Evolutionary conservation across 2,797 vertebrate species (phyloP).

Genomic region (Pipistrellus nathusii): DNA sequence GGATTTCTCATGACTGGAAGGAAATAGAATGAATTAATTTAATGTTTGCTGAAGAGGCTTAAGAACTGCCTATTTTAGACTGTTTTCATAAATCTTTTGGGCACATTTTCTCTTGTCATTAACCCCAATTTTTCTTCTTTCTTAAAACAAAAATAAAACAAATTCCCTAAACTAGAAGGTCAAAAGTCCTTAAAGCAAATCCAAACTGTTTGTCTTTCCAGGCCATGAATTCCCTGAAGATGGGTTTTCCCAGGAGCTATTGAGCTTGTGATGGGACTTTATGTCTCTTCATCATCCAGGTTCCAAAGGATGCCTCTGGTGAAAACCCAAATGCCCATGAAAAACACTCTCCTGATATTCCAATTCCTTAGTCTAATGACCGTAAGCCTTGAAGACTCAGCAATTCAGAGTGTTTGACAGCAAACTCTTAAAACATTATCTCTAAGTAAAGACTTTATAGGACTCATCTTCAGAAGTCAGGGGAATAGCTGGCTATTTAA

Average conservation of each 20-base stretch:
- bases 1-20: conserved; percentile 62
- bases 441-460: neutral
- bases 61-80: conserved; percentile 60
- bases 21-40: conserved; percentile 56
- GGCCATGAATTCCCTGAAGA: conserved; percentile 16
- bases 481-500: conserved; percentile 14
- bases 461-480: conserved; percentile 3
- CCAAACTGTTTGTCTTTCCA: neutral
- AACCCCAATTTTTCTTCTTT: conserved; percentile 43
- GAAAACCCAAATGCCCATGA: neutral
- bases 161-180: conserved; percentile 52
- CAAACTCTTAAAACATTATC: neutral
- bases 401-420: neutral
- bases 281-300: neutral
- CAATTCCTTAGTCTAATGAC: neutral
- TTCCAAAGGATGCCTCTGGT: neutral
- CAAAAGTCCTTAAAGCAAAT: conserved; percentile 54
- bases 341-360: neutral
- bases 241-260: conserved; percentile 6
- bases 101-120: conserved; percentile 20
- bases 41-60: conserved; percentile 61
- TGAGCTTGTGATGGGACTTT: neutral
- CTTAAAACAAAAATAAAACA: conserved; percentile 47
- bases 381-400: neutral
- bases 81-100: conserved; percentile 63